Evolutionary conservation across 2,888 invertebrate genomes (phyloP).

Genomic region (Halictus quadricinctus): DNA sequence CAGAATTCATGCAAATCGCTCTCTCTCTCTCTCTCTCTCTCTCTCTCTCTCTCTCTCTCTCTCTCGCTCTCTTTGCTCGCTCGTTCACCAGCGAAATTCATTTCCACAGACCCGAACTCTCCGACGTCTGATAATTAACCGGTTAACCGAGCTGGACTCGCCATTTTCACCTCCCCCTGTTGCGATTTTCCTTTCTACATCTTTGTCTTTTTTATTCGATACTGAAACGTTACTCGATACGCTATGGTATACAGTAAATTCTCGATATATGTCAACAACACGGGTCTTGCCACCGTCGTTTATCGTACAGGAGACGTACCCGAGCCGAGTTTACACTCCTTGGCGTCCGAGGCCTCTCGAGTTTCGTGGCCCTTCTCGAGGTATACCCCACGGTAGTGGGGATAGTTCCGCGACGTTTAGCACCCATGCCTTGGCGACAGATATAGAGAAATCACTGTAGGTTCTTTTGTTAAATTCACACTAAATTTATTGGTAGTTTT

Average conservation of each 20-base stretch:
- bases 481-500: no score
- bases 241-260: neutral
- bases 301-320: no score
- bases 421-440: no score
- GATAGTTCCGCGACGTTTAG: no score
- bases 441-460: no score
- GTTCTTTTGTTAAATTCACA: neutral
- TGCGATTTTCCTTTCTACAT: neutral
- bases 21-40: neutral
- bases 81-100: neutral
- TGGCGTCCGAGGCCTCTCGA: no score
- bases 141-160: neutral
- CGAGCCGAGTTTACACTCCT: no score
- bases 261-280: no score
- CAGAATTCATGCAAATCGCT: slow-evolving; percentile 11
- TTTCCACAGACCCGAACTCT: neutral
- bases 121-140: neutral
- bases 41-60: neutral
- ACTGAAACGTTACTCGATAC: neutral
- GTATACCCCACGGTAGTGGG: no score
- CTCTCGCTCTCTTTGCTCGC: neutral
- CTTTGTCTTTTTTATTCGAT: neutral
- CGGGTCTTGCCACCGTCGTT: no score
- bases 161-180: neutral
- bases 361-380: no score